A percentile compares a stretch with the other conserved stretches of the same genome.
Conservation (phyloP, 2,888 invertebrate genomes). For the Lithodes maja region DNA sequence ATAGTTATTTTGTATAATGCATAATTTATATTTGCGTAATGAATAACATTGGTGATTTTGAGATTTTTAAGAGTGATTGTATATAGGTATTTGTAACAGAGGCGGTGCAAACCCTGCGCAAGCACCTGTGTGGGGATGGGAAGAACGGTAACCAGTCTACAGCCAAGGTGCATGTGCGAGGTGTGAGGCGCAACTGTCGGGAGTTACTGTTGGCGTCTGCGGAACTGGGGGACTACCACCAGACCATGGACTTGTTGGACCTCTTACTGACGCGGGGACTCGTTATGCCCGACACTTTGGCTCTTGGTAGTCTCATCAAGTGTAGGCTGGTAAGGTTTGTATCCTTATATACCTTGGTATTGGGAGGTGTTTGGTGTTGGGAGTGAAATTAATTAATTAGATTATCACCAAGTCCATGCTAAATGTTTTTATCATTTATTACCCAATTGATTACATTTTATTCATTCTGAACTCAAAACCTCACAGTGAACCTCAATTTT, state of each 20-base stretch:
- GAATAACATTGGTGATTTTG: too few relatives aligned
- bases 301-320: constrained; percentile 39
- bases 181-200: constrained; percentile 40
- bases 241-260: constrained; percentile 17
- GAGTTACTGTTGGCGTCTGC: constrained; percentile 49
- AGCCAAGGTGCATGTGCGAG: neutral
- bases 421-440: neutral
- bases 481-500: too few relatives aligned
- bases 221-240: neutral
- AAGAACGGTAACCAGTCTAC: neutral
- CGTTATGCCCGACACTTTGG: constrained; percentile 20
- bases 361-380: neutral
- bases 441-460: too few relatives aligned
- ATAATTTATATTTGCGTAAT: too few relatives aligned
- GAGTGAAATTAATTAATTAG: too few relatives aligned
- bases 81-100: constrained; percentile 17
- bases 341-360: neutral
- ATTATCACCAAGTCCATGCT: neutral
- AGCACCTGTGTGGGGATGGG: neutral
- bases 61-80: too few relatives aligned
- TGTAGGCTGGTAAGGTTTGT: constrained; percentile 40
- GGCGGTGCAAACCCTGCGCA: constrained; percentile 23
- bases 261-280: constrained; percentile 12
- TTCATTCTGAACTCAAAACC: too few relatives aligned
- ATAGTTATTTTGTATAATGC: too few relatives aligned